Conservation (phyloP, 2,888 invertebrate species). For the Glyphotaelius pellucidus region DNA sequence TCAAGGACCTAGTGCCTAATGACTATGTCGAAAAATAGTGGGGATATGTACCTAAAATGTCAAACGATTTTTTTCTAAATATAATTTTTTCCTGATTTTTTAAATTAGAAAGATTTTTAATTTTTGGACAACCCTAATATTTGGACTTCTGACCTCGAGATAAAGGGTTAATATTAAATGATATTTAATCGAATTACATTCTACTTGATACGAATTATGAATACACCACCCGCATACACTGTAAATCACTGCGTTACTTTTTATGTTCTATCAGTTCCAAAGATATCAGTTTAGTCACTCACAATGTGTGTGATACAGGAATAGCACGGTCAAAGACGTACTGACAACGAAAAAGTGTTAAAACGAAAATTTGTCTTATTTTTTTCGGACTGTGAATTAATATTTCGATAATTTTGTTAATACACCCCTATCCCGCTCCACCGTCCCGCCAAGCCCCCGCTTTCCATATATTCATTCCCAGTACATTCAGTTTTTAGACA, state of each 20-base stretch:
- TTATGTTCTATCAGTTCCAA: neutral
- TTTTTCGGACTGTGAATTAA: neutral
- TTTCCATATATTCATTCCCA: too few relatives aligned
- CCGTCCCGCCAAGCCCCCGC: too few relatives aligned
- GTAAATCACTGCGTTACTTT: neutral
- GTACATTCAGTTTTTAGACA: too few relatives aligned
- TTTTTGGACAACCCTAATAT: neutral
- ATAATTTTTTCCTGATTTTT: too few relatives aligned
- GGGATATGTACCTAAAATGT: too few relatives aligned
- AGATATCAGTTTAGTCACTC: neutral
- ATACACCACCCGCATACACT: neutral
- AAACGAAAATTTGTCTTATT: neutral
- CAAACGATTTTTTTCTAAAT: too few relatives aligned
- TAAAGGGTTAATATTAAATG: neutral
- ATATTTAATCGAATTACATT: neutral
- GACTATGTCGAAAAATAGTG: too few relatives aligned
- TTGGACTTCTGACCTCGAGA: neutral
- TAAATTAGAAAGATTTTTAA: too few relatives aligned
- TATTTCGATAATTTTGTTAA: neutral
- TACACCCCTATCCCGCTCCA: too few relatives aligned
- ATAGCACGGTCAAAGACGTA: neutral
- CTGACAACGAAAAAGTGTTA: neutral
- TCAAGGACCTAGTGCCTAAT: too few relatives aligned
- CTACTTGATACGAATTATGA: neutral
- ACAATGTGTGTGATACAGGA: neutral